A percentile compares a stretch with the other conserved stretches of the same genome.
phyloP scores from a whole-genome alignment of 2,797 vertebrate genomes.

The Oreochromis mossambicus region DNA sequence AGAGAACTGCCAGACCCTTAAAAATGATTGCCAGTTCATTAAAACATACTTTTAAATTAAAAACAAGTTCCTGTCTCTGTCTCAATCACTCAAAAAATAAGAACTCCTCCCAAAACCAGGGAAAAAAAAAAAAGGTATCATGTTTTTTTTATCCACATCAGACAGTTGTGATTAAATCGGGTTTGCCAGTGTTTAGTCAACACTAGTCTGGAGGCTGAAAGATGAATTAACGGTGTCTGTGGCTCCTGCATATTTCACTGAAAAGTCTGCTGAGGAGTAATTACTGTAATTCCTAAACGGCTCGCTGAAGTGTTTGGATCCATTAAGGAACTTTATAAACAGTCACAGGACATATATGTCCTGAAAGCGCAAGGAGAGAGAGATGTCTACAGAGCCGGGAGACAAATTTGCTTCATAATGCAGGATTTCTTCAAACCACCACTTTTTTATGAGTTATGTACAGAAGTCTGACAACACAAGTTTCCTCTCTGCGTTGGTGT shows the following conservation, averaged over 20 bases:
- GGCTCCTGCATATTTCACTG: slow-evolving; percentile 28
- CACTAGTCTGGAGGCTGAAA: background rate
- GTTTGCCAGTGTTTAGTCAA: slow-evolving; percentile 1
- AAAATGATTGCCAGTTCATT: slow-evolving; percentile 4
- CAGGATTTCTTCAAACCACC: slow-evolving; percentile 38
- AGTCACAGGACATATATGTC: background rate
- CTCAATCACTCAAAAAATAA: background rate
- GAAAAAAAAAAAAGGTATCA: background rate
- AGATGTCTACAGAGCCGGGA: background rate
- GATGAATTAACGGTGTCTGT: slow-evolving; percentile 35
- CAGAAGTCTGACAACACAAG: slow-evolving; percentile 30
- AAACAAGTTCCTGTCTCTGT: background rate
- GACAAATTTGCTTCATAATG: slow-evolving; percentile 31
- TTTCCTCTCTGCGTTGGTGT: slow-evolving; percentile 7
- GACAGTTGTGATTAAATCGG: slow-evolving; percentile 1
- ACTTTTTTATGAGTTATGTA: slow-evolving; percentile 46
- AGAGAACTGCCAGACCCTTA: background rate
- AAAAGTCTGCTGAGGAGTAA: slow-evolving; percentile 33
- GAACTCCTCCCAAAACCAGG: background rate
- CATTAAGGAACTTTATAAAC: slow-evolving; percentile 23
- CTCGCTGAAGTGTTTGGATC: slow-evolving; percentile 44
- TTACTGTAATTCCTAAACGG: slow-evolving; percentile 50
- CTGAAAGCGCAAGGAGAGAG: background rate
- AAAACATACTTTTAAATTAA: slow-evolving; percentile 21
- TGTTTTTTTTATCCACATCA: background rate